Percentiles rank a stretch among this genome's conserved stretches.
These are phyloP conservation scores for Sanderia malayensis DNA, from an alignment of 30 jellyfish, hydroid and myxozoan genomes.

Conservation along the genomic window DNA sequence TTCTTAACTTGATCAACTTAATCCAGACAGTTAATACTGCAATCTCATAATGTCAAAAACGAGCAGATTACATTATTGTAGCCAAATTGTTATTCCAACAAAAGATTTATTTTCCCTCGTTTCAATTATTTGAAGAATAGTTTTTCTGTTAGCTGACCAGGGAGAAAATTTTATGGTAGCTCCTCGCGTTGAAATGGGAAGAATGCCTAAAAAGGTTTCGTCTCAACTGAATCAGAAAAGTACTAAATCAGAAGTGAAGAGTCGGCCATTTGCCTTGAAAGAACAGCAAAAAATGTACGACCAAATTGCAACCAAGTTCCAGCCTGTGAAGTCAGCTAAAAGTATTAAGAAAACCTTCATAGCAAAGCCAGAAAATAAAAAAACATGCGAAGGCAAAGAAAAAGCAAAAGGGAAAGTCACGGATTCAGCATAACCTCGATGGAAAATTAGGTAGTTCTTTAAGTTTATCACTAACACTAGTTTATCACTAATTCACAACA, in stretches of 20 bases:
- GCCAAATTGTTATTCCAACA: too few relatives aligned
- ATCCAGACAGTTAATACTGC: too few relatives aligned
- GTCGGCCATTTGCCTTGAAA: neutral
- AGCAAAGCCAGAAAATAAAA: slow-evolving; percentile 34
- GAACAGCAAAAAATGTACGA: neutral
- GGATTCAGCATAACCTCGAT: slow-evolving; percentile 62
- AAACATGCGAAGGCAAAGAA: slow-evolving; percentile 12
- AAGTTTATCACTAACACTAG: too few relatives aligned
- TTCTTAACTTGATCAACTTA: neutral
- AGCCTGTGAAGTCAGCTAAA: neutral
- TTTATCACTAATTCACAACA: too few relatives aligned
- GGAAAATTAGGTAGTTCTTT: slow-evolving; percentile 76
- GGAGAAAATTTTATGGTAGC: slow-evolving; percentile 57
- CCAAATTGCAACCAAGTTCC: neutral
- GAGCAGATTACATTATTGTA: too few relatives aligned
- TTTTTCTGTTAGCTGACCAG: slow-evolving; percentile 43
- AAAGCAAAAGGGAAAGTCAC: neutral
- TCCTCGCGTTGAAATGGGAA: slow-evolving; percentile 4
- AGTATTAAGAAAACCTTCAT: slow-evolving; percentile 26
- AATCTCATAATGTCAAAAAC: too few relatives aligned
- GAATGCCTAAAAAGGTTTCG: slow-evolving; percentile 15
- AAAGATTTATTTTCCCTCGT: too few relatives aligned
- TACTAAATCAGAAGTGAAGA: neutral
- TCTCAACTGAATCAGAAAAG: slow-evolving; percentile 14
- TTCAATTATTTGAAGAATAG: too few relatives aligned